phyloP scores from a whole-genome alignment of 30 jellyfish, hydroid and myxozoan genomes.

The Turritopsis dohrnii region DNA sequence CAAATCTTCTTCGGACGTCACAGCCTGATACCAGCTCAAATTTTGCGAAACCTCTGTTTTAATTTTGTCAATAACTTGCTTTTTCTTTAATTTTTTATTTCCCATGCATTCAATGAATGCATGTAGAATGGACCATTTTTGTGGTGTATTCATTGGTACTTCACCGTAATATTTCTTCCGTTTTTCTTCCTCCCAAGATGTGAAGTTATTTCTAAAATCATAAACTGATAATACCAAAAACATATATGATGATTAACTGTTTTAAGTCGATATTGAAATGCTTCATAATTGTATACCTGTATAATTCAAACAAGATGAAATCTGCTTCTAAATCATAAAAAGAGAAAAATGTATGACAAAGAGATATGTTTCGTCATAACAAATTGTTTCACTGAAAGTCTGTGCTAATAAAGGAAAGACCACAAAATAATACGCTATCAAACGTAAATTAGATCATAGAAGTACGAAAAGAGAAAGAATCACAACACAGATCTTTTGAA shows the following conservation, averaged over 20 bases:
- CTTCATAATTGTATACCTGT: neutral
- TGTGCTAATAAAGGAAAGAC: no score
- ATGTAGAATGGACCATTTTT: neutral
- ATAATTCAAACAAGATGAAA: neutral
- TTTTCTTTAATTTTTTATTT: no score
- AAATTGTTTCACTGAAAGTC: no score
- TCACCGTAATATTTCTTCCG: neutral
- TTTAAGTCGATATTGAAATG: neutral
- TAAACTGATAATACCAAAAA: neutral
- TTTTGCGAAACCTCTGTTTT: neutral
- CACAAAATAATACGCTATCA: no score
- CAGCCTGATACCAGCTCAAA: neutral
- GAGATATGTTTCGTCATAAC: no score
- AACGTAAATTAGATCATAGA: no score
- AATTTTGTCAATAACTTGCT: neutral
- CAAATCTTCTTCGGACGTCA: neutral
- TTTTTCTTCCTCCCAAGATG: neutral
- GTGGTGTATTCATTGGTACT: neutral
- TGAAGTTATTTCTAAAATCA: neutral
- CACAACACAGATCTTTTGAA: no score
- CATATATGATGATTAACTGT: neutral
- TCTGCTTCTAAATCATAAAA: neutral
- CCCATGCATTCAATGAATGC: neutral
- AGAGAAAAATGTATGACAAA: no score
- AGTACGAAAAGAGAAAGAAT: no score